Base-by-base conservation (phyloP, 1,140 invertebrate species). In the Sitophilus oryzae region DNA sequence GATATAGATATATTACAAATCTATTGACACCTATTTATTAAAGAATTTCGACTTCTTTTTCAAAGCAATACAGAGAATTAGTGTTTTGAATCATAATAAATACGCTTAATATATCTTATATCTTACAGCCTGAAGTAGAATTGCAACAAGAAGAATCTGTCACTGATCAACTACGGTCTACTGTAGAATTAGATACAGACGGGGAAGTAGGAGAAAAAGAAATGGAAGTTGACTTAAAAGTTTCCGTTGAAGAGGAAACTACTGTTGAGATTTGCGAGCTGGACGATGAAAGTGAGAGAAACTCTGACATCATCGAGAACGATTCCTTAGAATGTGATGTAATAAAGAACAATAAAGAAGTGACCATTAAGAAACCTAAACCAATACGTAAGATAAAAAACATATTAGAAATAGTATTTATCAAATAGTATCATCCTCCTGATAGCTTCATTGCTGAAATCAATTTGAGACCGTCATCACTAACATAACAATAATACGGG, bases 361-460 rank as follows among this genome's bases (percentile, higher is more conserved):
- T 11, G 41, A 22, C 3, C 3, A 35, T 43, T 11, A 51, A 57
- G 30, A 57, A 51, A 19, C 20, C 16, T n/a, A 45, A 45, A 35
- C 48, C 42, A 41, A 57, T 50, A 21, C 35, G 48, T 48, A 46
- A 46, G 42, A 47, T 25, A 10, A 47, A 6, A 35, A 35, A 45
- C 8, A 18, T 9, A 45, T 5, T 11, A 6, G 25, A 37, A 49
- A 18, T 18, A 4, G 3, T 35, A n/a, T n/a, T n/a, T n/a, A n/a
- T n/a, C n/a, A n/a, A n/a, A n/a, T n/a, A n/a, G n/a, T n/a, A n/a
- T n/a, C n/a, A n/a, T n/a, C n/a, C n/a, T n/a, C n/a, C n/a, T n/a
- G n/a, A n/a, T n/a, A n/a, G n/a, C n/a, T n/a, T n/a, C n/a, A n/a
- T n/a, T n/a, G n/a, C n/a, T n/a, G n/a, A n/a, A n/a, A n/a, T n/a